Conservation (phyloP, 2,888 invertebrate species). For the Odontocolon sp. region DNA sequence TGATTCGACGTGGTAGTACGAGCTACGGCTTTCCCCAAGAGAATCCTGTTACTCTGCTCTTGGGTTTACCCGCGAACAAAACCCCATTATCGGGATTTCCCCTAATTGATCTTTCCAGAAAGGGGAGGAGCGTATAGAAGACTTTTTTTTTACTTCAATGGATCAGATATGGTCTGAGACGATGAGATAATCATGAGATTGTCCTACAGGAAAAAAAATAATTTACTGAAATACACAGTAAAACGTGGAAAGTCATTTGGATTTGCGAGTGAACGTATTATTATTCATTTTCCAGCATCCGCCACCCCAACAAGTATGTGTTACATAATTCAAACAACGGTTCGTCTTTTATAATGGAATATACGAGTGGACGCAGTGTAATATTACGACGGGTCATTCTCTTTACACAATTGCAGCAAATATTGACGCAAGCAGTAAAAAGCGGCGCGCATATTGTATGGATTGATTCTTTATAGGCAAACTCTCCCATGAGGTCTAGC, state of each 20-base stretch:
- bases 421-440: slow-evolving; percentile 73
- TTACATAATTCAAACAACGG: slow-evolving; percentile 70
- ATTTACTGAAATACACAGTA: too few species aligned
- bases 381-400: slow-evolving; percentile 60
- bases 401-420: slow-evolving; percentile 74
- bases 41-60: slow-evolving; percentile 43
- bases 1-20: slow-evolving; percentile 62
- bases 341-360: slow-evolving; percentile 39
- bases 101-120: slow-evolving; percentile 73
- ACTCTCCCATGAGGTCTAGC: slow-evolving; percentile 48
- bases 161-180: slow-evolving; percentile 8
- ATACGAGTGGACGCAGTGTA: slow-evolving; percentile 1
- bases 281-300: too few species aligned
- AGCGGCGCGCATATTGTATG: slow-evolving; percentile 66
- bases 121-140: slow-evolving; percentile 21
- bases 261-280: too few species aligned
- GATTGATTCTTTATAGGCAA: slow-evolving; percentile 75
- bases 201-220: background rate
- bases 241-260: too few species aligned
- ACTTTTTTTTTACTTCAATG: slow-evolving; percentile 39
- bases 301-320: background rate
- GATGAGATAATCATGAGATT: slow-evolving; percentile 2
- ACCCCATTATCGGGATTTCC: slow-evolving; percentile 73
- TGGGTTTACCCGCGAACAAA: slow-evolving; percentile 61
- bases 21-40: slow-evolving; percentile 61